Percentiles rank a stretch among this genome's conserved stretches.
These are phyloP conservation scores for Cacoxenus indagator DNA, from an alignment of 2,888 invertebrate genomes.

Conservation along the genomic window DNA sequence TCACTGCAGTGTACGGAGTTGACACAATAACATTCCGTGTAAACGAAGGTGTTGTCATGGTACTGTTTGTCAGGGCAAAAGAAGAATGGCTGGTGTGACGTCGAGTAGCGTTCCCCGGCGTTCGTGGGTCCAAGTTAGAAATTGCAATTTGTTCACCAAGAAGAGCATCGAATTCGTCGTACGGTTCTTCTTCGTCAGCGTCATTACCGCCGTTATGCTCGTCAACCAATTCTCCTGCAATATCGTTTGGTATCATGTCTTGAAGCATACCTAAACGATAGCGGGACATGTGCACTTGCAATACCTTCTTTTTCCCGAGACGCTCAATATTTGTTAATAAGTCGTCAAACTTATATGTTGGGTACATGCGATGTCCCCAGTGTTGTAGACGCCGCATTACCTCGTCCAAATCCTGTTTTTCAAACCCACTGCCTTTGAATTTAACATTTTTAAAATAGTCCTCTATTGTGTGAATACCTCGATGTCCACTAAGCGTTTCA, in stretches of 20 bases:
- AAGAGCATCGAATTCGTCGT: slow-evolving; percentile 78
- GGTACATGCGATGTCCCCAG: slow-evolving; percentile 94
- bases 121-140: slow-evolving; percentile 68
- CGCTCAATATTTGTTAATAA: slow-evolving; percentile 84
- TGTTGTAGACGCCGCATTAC: slow-evolving; percentile 88
- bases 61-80: slow-evolving; percentile 37
- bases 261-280: slow-evolving; percentile 72
- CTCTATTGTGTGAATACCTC: slow-evolving; percentile 86
- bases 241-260: slow-evolving; percentile 62
- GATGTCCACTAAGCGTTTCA: slow-evolving; percentile 78
- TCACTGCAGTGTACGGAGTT: slow-evolving; percentile 54
- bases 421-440: slow-evolving; percentile 84
- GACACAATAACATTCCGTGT: slow-evolving; percentile 58
- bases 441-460: slow-evolving; percentile 85
- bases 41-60: slow-evolving; percentile 62
- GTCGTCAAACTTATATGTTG: slow-evolving; percentile 90
- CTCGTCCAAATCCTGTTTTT: slow-evolving; percentile 84
- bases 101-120: slow-evolving; percentile 46
- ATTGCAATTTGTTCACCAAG: slow-evolving; percentile 77
- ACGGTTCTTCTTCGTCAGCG: slow-evolving; percentile 68
- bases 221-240: slow-evolving; percentile 72
- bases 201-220: slow-evolving; percentile 65
- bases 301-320: slow-evolving; percentile 84
- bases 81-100: slow-evolving; percentile 32
- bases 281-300: slow-evolving; percentile 80